These are phyloP conservation scores for Glomeris maerens DNA, from an alignment of 1,140 invertebrate species.

Conservation along the genomic window DNA sequence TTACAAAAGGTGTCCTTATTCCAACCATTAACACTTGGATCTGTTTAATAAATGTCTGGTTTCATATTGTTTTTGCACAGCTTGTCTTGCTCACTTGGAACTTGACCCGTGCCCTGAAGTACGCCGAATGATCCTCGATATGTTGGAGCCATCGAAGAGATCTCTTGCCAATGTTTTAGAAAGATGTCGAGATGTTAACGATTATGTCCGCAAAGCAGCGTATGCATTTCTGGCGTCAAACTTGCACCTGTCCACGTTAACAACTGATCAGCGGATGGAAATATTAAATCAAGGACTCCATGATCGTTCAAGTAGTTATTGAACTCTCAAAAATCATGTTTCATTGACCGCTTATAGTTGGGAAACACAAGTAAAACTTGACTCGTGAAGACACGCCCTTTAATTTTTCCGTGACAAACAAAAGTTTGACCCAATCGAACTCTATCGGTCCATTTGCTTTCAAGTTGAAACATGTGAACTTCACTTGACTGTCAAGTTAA, in stretches of 20 bases:
- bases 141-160: constrained; percentile 45
- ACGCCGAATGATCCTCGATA: constrained; percentile 46
- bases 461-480: too few species aligned
- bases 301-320: constrained; percentile 39
- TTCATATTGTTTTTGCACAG: too few species aligned
- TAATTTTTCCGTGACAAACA: too few species aligned
- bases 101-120: constrained; percentile 60
- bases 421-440: not conserved
- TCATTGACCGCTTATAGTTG: too few species aligned
- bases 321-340: constrained; percentile 2
- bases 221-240: constrained; percentile 45
- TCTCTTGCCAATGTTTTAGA: constrained; percentile 50
- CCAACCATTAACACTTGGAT: too few species aligned
- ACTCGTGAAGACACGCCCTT: too few species aligned
- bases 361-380: too few species aligned
- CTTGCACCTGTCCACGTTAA: constrained; percentile 46
- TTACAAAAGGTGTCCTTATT: too few species aligned
- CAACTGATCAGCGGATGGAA: constrained; percentile 48
- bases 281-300: constrained; percentile 49
- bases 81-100: constrained; percentile 52
- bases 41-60: too few species aligned
- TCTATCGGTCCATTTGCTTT: not conserved
- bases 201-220: constrained; percentile 45
- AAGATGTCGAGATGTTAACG: constrained; percentile 55
- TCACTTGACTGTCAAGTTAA: too few species aligned